Percentiles rank a stretch among this genome's conserved stretches.
phyloP scores from a whole-genome alignment of 2,113 vertebrate genomes.

The Dryoscopus gambensis region DNA sequence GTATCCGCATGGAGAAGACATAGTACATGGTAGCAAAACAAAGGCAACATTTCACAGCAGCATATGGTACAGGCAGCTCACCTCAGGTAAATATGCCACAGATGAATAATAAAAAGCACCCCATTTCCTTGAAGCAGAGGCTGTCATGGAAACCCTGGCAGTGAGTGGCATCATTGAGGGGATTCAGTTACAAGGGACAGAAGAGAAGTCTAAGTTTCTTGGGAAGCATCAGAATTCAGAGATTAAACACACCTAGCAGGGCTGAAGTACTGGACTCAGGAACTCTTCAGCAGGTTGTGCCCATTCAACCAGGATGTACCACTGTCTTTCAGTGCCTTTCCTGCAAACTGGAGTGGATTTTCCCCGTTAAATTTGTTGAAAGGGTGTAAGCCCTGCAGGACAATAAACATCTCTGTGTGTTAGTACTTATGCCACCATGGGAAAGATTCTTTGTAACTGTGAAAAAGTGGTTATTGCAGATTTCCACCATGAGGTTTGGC shows the following conservation, averaged over 20 bases:
- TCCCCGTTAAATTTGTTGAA: background rate
- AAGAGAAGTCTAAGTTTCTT: background rate
- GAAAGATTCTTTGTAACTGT: background rate
- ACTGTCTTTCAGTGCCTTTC: background rate
- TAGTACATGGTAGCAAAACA: background rate
- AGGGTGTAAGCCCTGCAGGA: background rate
- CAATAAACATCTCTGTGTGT: background rate
- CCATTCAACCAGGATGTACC: background rate
- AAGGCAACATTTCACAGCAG: background rate
- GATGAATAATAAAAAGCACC: background rate
- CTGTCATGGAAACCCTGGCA: slow-evolving; percentile 22
- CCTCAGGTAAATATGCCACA: background rate
- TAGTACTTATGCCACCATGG: background rate
- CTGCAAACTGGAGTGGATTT: background rate
- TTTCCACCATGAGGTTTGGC: background rate
- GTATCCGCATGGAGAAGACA: background rate
- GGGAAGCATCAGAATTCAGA: background rate
- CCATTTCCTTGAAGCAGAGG: background rate
- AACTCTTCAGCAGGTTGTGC: background rate
- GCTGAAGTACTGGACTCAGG: background rate
- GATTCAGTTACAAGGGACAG: background rate
- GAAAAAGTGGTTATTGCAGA: background rate
- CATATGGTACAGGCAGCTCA: background rate
- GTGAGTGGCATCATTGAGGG: background rate
- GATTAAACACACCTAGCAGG: background rate